phyloP scores from a whole-genome alignment of 2,797 vertebrate genomes.

The Nannoperca australis region DNA sequence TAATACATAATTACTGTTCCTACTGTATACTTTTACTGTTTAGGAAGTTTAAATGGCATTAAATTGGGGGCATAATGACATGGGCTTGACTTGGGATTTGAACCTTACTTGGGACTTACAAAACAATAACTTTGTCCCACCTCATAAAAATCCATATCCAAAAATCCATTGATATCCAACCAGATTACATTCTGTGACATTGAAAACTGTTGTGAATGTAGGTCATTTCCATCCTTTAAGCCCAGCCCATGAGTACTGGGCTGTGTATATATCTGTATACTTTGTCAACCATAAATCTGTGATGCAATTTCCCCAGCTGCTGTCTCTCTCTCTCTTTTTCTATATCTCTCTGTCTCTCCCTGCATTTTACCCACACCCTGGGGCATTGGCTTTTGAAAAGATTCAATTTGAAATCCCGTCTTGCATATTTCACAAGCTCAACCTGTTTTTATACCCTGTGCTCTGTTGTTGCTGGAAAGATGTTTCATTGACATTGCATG shows the following conservation, averaged over 20 bases:
- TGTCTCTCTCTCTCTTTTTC: neutral
- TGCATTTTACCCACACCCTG: slow-evolving; percentile 67
- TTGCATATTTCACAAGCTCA: slow-evolving; percentile 74
- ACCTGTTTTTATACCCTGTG: slow-evolving; percentile 58
- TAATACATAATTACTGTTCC: neutral
- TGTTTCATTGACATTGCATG: slow-evolving; percentile 51
- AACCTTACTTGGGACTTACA: neutral
- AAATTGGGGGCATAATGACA: neutral
- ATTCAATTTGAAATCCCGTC: slow-evolving; percentile 67
- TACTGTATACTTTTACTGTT: neutral
- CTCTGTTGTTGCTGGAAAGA: slow-evolving; percentile 57
- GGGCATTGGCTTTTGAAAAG: slow-evolving; percentile 65
- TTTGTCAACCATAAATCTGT: slow-evolving; percentile 51
- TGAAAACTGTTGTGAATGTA: slow-evolving; percentile 31
- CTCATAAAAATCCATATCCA: neutral
- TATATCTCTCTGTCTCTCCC: slow-evolving; percentile 20
- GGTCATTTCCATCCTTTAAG: slow-evolving; percentile 37
- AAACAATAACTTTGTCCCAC: neutral
- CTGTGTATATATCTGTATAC: slow-evolving; percentile 4
- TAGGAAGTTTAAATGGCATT: neutral
- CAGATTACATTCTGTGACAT: slow-evolving; percentile 31
- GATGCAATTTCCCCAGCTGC: slow-evolving; percentile 38
- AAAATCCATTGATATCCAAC: neutral
- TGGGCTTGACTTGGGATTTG: neutral
- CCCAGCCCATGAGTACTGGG: slow-evolving; percentile 11